Percentiles rank a stretch among this genome's conserved stretches.
These are phyloP conservation scores for Archegozetes longisetosus DNA, from an alignment of 1,140 invertebrate genomes.

Conservation along the genomic window DNA sequence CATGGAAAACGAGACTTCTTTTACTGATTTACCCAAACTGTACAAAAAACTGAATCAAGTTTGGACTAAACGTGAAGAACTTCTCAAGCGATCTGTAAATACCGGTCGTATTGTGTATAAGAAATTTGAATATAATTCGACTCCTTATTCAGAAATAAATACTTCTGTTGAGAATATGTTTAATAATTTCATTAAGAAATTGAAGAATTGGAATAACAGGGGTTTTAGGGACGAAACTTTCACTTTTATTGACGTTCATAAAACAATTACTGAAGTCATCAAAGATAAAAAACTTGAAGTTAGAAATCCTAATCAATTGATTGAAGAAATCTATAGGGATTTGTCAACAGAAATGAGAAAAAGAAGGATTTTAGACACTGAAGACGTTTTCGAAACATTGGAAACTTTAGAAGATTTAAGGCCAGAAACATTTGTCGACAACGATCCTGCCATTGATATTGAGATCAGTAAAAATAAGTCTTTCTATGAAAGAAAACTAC, in stretches of 20 bases:
- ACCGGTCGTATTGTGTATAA: background rate
- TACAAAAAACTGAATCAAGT: background rate
- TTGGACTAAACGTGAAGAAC: background rate
- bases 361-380: background rate
- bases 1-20: background rate
- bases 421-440: background rate
- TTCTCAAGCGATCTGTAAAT: background rate
- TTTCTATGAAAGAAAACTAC: background rate
- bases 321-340: background rate
- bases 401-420: background rate
- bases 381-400: background rate
- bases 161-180: background rate
- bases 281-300: background rate
- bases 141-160: background rate
- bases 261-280: background rate
- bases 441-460: background rate
- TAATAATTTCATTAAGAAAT: background rate
- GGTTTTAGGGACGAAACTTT: background rate
- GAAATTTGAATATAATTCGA: background rate
- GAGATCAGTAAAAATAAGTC: background rate
- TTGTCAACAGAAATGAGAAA: background rate
- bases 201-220: background rate
- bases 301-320: background rate
- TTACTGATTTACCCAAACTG: background rate
- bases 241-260: background rate